These are phyloP conservation scores for Sarcophaga rosellei DNA, from an alignment of 2,888 invertebrate genomes.

Conservation along the genomic window DNA sequence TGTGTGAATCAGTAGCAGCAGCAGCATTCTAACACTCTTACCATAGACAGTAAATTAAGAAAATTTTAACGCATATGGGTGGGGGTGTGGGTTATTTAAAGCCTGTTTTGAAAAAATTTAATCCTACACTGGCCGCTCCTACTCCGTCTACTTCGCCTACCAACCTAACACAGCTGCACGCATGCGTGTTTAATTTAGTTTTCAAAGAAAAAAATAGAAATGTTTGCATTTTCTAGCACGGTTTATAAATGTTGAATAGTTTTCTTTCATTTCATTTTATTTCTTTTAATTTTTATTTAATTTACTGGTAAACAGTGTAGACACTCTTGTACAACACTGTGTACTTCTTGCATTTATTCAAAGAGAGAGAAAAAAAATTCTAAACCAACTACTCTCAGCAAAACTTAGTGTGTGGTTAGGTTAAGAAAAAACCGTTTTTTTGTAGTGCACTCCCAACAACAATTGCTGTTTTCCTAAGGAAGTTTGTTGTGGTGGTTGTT, in stretches of 20 bases:
- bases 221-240: too few relatives aligned
- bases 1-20: not conserved
- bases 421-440: not conserved
- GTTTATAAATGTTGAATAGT: not conserved
- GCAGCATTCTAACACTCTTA: slow-evolving; percentile 2
- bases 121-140: not conserved
- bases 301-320: slow-evolving; percentile 14
- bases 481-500: slow-evolving; percentile 54
- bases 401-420: not conserved
- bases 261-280: not conserved
- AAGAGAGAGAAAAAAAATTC: not conserved
- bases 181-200: slow-evolving; percentile 54
- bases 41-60: too few relatives aligned
- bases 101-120: slow-evolving; percentile 11
- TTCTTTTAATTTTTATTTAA: not conserved
- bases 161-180: slow-evolving; percentile 28
- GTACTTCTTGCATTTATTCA: too few relatives aligned
- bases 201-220: not conserved
- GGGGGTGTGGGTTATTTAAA: not conserved
- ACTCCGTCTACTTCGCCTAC: not conserved
- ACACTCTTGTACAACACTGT: too few relatives aligned
- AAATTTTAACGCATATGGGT: too few relatives aligned
- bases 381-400: not conserved
- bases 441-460: not conserved
- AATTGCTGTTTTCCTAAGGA: slow-evolving; percentile 23